These are phyloP conservation scores for Oryzias woworae DNA, from an alignment of 2,113 vertebrate species.

Conservation along the genomic window DNA sequence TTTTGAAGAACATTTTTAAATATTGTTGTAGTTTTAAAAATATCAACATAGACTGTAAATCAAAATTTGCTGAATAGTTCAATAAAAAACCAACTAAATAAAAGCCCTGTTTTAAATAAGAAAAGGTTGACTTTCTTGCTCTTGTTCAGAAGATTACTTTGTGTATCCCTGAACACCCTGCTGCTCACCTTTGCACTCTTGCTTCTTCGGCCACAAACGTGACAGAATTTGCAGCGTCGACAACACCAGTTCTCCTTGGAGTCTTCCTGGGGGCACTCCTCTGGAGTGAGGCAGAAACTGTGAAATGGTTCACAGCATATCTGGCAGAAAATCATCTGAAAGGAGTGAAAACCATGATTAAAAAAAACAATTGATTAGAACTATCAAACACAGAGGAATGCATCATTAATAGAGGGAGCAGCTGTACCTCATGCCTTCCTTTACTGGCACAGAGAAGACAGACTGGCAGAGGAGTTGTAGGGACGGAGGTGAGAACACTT, in stretches of 20 bases:
- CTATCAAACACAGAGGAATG: background rate
- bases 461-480: conserved; percentile 81
- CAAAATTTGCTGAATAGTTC: too few species aligned
- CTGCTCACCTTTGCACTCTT: conserved; percentile 81
- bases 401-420: background rate
- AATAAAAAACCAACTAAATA: too few species aligned
- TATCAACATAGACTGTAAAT: too few species aligned
- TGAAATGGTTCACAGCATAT: conserved; percentile 94
- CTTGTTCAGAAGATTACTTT: too few species aligned
- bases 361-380: background rate
- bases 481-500: conserved; percentile 86
- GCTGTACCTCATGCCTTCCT: conserved; percentile 84
- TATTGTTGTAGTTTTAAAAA: too few species aligned
- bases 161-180: background rate
- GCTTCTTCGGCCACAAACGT: conserved; percentile 87
- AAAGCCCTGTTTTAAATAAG: too few species aligned
- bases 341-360: background rate
- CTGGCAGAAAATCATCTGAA: conserved; percentile 88
- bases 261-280: conserved; percentile 80
- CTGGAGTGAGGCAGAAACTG: conserved; percentile 84
- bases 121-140: too few species aligned
- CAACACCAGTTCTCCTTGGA: conserved; percentile 91
- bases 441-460: conserved; percentile 91
- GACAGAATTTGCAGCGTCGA: conserved; percentile 89
- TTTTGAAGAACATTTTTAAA: too few species aligned